Conservation (phyloP, 2,888 invertebrate genomes). For the Volucella inanis region DNA sequence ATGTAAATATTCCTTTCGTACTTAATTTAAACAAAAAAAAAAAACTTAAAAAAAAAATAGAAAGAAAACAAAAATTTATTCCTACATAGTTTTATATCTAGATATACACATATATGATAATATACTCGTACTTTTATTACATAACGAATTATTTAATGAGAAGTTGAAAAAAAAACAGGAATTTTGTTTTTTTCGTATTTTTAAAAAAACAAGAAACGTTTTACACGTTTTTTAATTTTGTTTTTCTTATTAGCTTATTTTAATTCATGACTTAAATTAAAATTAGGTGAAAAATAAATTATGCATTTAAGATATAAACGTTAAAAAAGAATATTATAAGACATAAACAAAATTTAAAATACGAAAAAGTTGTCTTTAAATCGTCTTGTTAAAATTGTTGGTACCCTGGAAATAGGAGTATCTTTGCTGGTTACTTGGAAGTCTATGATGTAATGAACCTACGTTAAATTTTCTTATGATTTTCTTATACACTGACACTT, state of each 20-base stretch:
- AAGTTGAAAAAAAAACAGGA: constrained; percentile 51
- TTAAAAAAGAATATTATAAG: not conserved
- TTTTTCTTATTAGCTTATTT: constrained; percentile 32
- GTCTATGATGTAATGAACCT: too few species aligned
- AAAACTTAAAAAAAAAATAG: not conserved
- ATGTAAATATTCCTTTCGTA: constrained; percentile 39
- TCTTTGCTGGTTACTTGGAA: too few species aligned
- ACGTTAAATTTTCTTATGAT: too few species aligned
- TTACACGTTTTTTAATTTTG: constrained; percentile 8
- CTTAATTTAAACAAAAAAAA: constrained; percentile 29
- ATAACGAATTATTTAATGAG: constrained; percentile 28
- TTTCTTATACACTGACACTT: too few species aligned
- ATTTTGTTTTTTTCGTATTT: constrained; percentile 54
- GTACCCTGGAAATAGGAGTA: too few species aligned
- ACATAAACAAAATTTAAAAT: constrained; percentile 12
- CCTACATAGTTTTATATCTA: constrained; percentile 31
- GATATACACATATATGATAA: not conserved
- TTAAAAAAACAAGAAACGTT: constrained; percentile 8
- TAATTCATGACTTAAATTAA: constrained; percentile 58
- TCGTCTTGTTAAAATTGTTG: not conserved
- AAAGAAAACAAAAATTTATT: not conserved
- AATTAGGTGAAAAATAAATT: constrained; percentile 53
- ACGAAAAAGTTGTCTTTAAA: not conserved
- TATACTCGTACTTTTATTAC: not conserved
- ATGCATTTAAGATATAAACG: constrained; percentile 40